These are phyloP conservation scores for Fistularia tabacaria DNA, from an alignment of 2,797 vertebrate genomes.

Conservation along the genomic window DNA sequence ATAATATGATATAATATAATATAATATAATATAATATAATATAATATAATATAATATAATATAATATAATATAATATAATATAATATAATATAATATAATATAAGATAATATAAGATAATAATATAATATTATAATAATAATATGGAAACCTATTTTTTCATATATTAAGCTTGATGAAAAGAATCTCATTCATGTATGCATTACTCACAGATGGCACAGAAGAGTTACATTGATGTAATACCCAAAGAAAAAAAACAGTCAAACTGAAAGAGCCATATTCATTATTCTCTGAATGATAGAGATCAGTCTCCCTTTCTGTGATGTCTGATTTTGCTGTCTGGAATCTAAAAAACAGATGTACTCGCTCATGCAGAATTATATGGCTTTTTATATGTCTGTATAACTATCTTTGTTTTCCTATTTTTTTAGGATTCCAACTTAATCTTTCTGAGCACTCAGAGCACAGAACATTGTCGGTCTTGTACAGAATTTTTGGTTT, in stretches of 20 bases:
- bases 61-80: too few relatives aligned
- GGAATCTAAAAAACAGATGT: not conserved
- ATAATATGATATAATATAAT: too few relatives aligned
- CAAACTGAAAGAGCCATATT: slow-evolving; percentile 30
- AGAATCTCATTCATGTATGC: slow-evolving; percentile 58
- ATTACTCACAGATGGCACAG: slow-evolving; percentile 64
- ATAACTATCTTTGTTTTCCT: not conserved
- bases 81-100: too few relatives aligned
- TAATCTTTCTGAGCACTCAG: too few relatives aligned
- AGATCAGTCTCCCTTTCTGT: slow-evolving; percentile 21
- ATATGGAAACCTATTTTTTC: slow-evolving; percentile 41
- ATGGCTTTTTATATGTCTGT: not conserved
- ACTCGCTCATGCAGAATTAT: not conserved
- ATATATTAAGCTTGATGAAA: slow-evolving; percentile 38
- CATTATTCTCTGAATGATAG: slow-evolving; percentile 23
- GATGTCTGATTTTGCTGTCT: slow-evolving; percentile 11
- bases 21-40: too few relatives aligned
- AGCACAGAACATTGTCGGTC: too few relatives aligned
- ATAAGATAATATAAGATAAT: too few relatives aligned
- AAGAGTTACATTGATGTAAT: slow-evolving; percentile 47
- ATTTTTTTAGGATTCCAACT: slow-evolving; percentile 30
- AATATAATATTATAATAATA: too few relatives aligned
- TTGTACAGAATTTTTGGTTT: too few relatives aligned
- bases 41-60: too few relatives aligned
- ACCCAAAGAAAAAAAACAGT: slow-evolving; percentile 28